Evolutionary conservation across 2,888 invertebrate genomes (phyloP).

Genomic region (Tetragnatha montana): DNA sequence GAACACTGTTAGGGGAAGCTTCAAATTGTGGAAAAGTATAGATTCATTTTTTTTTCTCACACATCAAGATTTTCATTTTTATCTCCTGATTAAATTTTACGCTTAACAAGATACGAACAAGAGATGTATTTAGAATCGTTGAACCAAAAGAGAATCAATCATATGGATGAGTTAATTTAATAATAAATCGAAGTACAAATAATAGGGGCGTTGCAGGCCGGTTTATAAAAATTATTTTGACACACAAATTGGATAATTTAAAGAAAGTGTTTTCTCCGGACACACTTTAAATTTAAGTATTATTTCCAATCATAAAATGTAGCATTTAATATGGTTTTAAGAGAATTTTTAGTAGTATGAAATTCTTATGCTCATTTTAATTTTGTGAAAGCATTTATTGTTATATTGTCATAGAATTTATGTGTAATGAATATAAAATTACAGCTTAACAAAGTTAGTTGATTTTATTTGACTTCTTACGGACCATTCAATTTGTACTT

Average conservation of each 20-base stretch:
- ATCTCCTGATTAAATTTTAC: slow-evolving; percentile 48
- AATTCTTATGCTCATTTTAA: too few relatives aligned
- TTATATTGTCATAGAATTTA: too few relatives aligned
- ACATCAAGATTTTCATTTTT: slow-evolving; percentile 41
- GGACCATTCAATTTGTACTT: too few relatives aligned
- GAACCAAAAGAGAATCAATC: slow-evolving; percentile 45
- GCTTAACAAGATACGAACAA: slow-evolving; percentile 43
- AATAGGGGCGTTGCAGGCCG: not conserved
- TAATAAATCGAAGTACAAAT: slow-evolving; percentile 38
- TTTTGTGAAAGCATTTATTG: too few relatives aligned
- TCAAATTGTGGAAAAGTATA: slow-evolving; percentile 40
- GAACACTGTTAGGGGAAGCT: slow-evolving; percentile 1
- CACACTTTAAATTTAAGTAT: too few relatives aligned
- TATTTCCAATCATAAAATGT: too few relatives aligned
- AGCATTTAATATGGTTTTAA: too few relatives aligned
- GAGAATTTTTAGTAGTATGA: too few relatives aligned
- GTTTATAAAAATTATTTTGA: slow-evolving; percentile 20
- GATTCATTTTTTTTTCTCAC: slow-evolving; percentile 22
- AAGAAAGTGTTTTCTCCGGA: not conserved
- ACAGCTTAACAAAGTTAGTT: too few relatives aligned
- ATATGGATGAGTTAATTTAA: slow-evolving; percentile 34
- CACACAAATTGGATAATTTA: slow-evolving; percentile 7
- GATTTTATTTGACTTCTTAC: too few relatives aligned
- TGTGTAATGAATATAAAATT: too few relatives aligned
- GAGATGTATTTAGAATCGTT: slow-evolving; percentile 22